A percentile compares a stretch with the other conserved stretches of the same genome.
Evolutionary conservation across 2,888 invertebrate genomes (phyloP).

Genomic region (Eremobia ochroleuca): DNA sequence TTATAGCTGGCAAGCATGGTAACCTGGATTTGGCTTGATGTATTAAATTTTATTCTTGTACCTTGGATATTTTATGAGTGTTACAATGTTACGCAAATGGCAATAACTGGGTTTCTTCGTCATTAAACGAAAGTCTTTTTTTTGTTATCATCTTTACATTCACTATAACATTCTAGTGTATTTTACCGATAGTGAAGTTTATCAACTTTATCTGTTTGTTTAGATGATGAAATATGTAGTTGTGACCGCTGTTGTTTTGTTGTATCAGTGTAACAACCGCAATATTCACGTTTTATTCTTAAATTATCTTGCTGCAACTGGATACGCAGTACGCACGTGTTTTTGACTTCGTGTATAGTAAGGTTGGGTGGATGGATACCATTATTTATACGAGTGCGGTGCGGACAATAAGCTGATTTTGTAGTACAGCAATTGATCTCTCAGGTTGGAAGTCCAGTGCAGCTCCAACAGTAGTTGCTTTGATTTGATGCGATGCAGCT

Average conservation of each 20-base stretch:
- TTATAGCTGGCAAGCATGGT: conserved; percentile 17
- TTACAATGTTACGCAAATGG: neutral
- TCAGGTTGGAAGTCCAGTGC: conserved; percentile 49
- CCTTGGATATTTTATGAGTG: conserved; percentile 5
- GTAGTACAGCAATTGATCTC: conserved; percentile 51
- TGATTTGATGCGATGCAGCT: conserved; percentile 85
- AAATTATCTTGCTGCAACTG: conserved; percentile 28
- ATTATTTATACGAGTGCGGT: conserved; percentile 25
- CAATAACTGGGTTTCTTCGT: neutral
- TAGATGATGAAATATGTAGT: conserved; percentile 24
- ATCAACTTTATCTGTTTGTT: conserved; percentile 17
- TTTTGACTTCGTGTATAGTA: neutral
- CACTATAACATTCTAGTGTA: conserved; percentile 2
- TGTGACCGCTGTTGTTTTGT: conserved; percentile 13
- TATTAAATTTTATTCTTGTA: conserved; percentile 16
- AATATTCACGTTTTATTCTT: conserved; percentile 41
- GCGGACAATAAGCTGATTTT: conserved; percentile 46
- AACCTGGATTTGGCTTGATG: conserved; percentile 12
- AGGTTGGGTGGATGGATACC: neutral
- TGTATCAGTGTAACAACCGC: conserved; percentile 5
- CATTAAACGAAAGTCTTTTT: conserved; percentile 6
- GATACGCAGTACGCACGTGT: conserved; percentile 39
- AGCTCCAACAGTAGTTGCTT: conserved; percentile 77
- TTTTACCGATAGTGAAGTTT: neutral
- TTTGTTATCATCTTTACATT: neutral